Conservation (phyloP, 53 echinoderm and acorn worm species). For the Luidia sarsii region DNA sequence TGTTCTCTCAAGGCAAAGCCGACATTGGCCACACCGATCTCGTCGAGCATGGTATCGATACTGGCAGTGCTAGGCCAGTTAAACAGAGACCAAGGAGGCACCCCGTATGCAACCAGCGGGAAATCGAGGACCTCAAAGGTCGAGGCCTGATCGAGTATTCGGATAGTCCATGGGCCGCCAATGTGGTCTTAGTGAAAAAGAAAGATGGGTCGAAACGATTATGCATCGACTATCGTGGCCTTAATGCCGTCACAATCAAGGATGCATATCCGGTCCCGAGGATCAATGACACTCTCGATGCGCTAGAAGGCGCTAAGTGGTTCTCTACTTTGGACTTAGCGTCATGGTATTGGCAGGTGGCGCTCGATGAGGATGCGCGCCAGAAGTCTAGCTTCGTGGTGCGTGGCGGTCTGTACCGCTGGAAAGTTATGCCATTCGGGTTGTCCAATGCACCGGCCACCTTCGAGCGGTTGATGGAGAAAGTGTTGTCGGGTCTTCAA, state of each 20-base stretch:
- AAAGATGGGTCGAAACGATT: slow-evolving; percentile 18
- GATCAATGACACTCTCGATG: slow-evolving; percentile 16
- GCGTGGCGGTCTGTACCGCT: too few species aligned
- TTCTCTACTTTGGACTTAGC: too few species aligned
- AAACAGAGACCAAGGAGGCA: slow-evolving; percentile 1
- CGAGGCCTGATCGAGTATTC: not conserved
- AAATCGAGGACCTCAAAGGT: not conserved
- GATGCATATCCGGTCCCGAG: too few species aligned
- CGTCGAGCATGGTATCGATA: not conserved
- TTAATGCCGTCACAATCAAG: too few species aligned
- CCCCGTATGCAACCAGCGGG: not conserved
- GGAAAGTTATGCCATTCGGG: too few species aligned
- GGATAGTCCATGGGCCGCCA: not conserved
- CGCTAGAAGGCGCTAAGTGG: too few species aligned
- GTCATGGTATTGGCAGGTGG: too few species aligned
- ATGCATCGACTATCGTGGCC: slow-evolving; percentile 9
- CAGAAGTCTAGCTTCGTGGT: too few species aligned
- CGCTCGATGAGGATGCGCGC: too few species aligned
- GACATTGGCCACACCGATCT: not conserved
- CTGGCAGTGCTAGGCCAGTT: not conserved
- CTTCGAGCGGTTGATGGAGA: not conserved
- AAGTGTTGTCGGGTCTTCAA: too few species aligned
- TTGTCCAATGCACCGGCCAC: not conserved
- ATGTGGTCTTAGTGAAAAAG: slow-evolving; percentile 16
- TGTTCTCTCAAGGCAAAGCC: not conserved